A percentile compares a stretch with the other conserved stretches of the same genome.
phyloP scores from a whole-genome alignment of 2,797 vertebrate species.

The Eulemur rubriventer region DNA sequence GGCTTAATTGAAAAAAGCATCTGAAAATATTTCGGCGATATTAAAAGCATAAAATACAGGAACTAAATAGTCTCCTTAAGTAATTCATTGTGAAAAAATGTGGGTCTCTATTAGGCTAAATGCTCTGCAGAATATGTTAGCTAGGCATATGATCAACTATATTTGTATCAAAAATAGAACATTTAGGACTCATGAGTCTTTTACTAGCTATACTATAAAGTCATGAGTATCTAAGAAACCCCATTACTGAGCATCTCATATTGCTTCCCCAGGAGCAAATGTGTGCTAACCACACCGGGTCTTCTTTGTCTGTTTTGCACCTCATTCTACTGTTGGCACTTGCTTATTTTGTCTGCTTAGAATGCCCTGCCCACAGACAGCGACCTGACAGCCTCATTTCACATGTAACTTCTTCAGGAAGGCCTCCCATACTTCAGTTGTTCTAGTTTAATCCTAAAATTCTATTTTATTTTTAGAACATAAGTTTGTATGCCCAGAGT shows the following conservation, averaged over 20 bases:
- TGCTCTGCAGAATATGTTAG: neutral
- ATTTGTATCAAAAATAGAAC: neutral
- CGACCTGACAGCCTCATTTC: neutral
- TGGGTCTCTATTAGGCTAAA: neutral
- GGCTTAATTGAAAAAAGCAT: constrained; percentile 44
- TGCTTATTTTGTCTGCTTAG: neutral
- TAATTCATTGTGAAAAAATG: constrained; percentile 5
- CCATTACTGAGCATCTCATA: neutral
- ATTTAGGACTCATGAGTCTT: neutral
- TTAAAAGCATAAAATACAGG: constrained; percentile 68
- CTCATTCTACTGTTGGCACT: neutral
- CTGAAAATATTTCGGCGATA: constrained; percentile 49
- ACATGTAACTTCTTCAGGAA: neutral
- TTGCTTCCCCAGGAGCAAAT: neutral
- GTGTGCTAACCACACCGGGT: neutral
- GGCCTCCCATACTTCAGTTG: neutral
- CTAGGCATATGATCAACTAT: neutral
- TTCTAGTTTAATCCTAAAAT: neutral
- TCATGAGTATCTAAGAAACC: neutral
- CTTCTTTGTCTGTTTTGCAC: neutral
- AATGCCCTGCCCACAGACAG: neutral
- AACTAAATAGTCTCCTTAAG: neutral
- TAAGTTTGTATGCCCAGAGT: neutral
- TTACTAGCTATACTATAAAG: neutral
- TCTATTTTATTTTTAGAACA: neutral